These are phyloP conservation scores for Megastigmus dorsalis DNA, from an alignment of 2,888 invertebrate genomes.

Conservation along the genomic window DNA sequence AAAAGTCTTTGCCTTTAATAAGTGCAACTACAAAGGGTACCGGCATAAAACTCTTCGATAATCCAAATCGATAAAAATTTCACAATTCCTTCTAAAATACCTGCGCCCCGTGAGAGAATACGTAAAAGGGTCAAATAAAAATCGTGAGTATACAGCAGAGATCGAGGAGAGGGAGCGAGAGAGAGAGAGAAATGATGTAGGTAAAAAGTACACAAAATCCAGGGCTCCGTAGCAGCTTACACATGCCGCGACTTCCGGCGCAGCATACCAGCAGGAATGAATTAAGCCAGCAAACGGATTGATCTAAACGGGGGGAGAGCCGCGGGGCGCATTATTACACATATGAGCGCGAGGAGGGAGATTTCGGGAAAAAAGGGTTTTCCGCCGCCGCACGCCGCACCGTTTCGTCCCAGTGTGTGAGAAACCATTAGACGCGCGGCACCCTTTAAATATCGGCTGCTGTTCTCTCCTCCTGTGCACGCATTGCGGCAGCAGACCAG, in stretches of 20 bases:
- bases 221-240: too few relatives aligned
- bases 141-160: too few relatives aligned
- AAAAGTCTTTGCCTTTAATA: too few relatives aligned
- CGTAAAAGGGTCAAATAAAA: slow-evolving; percentile 11
- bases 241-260: slow-evolving; percentile 34
- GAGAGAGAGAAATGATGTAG: slow-evolving; percentile 22
- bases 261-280: neutral
- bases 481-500: neutral
- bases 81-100: neutral
- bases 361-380: slow-evolving; percentile 55
- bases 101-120: slow-evolving; percentile 21
- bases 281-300: slow-evolving; percentile 25
- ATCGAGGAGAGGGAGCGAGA: too few relatives aligned
- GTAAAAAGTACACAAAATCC: slow-evolving; percentile 44
- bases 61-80: neutral
- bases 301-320: slow-evolving; percentile 15
- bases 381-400: slow-evolving; percentile 44
- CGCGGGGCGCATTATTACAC: too few relatives aligned
- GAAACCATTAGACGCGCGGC: slow-evolving; percentile 53
- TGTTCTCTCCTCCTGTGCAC: too few relatives aligned
- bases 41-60: too few relatives aligned
- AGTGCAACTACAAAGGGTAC: too few relatives aligned
- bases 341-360: neutral
- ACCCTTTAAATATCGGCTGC: slow-evolving; percentile 40
- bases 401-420: slow-evolving; percentile 48